These are phyloP conservation scores for Drosophila hydei DNA, from an alignment of 1,140 invertebrate genomes.

Conservation along the genomic window DNA sequence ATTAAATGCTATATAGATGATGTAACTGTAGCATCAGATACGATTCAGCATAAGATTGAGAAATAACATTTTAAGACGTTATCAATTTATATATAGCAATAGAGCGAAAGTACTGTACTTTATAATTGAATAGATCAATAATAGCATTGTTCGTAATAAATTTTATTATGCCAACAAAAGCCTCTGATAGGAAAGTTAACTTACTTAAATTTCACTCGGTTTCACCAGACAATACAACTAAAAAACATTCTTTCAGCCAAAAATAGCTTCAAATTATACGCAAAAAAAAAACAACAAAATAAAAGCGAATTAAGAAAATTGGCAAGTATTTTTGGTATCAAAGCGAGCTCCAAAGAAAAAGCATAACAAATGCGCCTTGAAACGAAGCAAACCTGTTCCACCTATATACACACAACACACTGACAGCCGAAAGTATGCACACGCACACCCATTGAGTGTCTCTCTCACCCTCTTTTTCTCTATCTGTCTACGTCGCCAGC, in stretches of 20 bases:
- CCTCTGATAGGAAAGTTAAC: background rate
- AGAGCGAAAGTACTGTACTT: background rate
- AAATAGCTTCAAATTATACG: conserved; percentile 28
- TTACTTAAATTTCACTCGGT: conserved; percentile 37
- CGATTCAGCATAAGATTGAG: background rate
- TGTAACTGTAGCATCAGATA: background rate
- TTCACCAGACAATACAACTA: conserved; percentile 10
- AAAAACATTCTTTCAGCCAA: conserved; percentile 18
- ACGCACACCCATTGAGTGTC: conserved; percentile 3
- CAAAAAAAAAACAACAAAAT: conserved; percentile 39
- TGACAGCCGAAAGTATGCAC: conserved; percentile 4
- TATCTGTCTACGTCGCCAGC: conserved; percentile 29
- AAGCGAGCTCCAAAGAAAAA: conserved; percentile 47
- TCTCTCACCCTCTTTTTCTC: conserved; percentile 18
- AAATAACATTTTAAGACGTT: background rate
- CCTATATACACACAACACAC: conserved; percentile 24
- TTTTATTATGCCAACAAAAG: background rate
- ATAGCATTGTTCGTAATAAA: background rate
- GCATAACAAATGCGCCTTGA: conserved; percentile 69
- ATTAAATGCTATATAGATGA: background rate
- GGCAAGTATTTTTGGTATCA: conserved; percentile 48
- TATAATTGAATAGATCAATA: background rate
- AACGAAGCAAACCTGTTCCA: conserved; percentile 60
- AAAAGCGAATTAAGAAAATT: conserved; percentile 62
- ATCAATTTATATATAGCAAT: background rate